Evolutionary conservation across 64 coral and sea anemone genomes (phyloP).

Genomic region (Stylophora pistillata): DNA sequence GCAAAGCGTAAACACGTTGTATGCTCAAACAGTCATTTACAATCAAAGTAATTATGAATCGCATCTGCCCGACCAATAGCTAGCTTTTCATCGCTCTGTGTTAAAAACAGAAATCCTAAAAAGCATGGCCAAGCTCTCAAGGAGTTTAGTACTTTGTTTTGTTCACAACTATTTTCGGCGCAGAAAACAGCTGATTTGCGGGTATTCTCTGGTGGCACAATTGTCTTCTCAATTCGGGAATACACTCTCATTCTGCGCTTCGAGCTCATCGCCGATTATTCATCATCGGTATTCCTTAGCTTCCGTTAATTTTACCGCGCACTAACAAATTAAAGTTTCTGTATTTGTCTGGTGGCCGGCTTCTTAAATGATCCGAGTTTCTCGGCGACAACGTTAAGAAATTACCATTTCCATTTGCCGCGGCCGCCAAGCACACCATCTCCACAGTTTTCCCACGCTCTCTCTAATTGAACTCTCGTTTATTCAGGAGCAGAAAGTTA

Average conservation of each 20-base stretch:
- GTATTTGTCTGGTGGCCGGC: not conserved
- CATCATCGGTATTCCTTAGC: not conserved
- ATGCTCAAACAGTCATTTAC: not conserved
- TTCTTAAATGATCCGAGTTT: not conserved
- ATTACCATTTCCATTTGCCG: not conserved
- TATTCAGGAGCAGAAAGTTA: conserved; percentile 6
- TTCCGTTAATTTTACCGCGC: not conserved
- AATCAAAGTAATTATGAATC: not conserved
- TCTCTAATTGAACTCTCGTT: conserved; percentile 5
- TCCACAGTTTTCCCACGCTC: conserved; percentile 5
- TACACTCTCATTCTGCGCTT: not conserved
- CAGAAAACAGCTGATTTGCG: conserved; percentile 25
- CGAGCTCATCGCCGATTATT: not conserved
- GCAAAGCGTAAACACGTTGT: not conserved
- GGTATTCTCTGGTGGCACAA: conserved; percentile 24
- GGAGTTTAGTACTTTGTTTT: not conserved
- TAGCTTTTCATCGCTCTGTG: not conserved
- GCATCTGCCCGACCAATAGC: not conserved
- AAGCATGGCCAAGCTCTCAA: not conserved
- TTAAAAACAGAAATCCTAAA: not conserved
- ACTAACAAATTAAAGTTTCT: not conserved
- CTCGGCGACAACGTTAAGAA: not conserved
- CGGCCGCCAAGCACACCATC: not conserved
- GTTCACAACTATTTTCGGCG: not conserved
- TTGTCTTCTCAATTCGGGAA: not conserved